A percentile compares a stretch with the other conserved stretches of the same genome.
Conservation (phyloP, 2,797 vertebrate species). For the Anniella stebbinsi region DNA sequence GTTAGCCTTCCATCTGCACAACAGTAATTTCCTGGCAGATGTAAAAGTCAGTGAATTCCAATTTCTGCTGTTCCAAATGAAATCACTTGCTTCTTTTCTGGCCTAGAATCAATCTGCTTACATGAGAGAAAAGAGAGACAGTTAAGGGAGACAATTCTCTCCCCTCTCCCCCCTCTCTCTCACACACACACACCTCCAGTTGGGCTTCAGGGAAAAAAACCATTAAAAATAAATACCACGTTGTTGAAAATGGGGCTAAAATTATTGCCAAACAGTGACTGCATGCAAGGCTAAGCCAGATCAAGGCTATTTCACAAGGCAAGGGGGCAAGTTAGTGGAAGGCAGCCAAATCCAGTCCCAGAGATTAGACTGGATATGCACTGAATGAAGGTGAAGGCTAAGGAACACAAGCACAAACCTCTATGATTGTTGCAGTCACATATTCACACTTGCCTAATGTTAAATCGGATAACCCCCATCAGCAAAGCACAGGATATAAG, state of each 20-base stretch:
- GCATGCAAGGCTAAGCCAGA: neutral
- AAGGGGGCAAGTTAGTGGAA: neutral
- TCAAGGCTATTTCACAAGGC: neutral
- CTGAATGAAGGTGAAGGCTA: neutral
- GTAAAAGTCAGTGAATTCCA: constrained; percentile 64
- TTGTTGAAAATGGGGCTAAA: constrained; percentile 22
- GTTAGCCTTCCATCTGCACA: constrained; percentile 68
- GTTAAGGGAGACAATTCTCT: accelerated
- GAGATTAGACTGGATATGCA: neutral
- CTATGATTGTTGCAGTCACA: no score
- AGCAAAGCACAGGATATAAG: neutral
- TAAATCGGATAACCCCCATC: neutral
- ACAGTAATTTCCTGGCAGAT: constrained; percentile 73
- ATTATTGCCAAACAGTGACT: constrained; percentile 19
- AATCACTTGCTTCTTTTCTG: constrained; percentile 61
- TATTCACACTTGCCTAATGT: neutral
- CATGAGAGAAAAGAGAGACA: constrained; percentile 9
- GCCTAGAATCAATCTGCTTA: constrained; percentile 32
- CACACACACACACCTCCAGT: neutral
- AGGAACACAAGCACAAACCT: neutral
- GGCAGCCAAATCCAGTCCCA: neutral
- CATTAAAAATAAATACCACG: neutral
- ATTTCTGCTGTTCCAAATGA: constrained; percentile 62
- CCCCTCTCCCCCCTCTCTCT: no score
- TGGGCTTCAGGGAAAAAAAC: neutral